phyloP scores from a whole-genome alignment of 2,797 vertebrate species.

The Sebastes trivittatus region DNA sequence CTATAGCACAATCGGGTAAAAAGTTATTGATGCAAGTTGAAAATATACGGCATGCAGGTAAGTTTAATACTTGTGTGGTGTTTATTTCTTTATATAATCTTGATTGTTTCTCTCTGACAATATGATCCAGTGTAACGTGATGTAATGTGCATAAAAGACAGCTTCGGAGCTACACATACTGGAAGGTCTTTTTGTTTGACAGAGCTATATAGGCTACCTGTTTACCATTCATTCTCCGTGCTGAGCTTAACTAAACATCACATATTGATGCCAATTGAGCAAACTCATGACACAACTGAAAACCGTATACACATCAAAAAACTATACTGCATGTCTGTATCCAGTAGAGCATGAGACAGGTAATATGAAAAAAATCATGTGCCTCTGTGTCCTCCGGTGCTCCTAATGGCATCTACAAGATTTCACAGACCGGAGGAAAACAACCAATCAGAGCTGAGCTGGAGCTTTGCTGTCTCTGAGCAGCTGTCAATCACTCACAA shows the following conservation, averaged over 20 bases:
- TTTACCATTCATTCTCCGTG: not conserved
- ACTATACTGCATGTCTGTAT: not conserved
- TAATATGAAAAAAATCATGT: too few species aligned
- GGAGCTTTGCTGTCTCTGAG: too few species aligned
- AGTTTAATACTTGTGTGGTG: not conserved
- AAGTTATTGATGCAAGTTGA: not conserved
- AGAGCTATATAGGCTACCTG: not conserved
- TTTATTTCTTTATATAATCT: not conserved
- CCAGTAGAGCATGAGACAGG: too few species aligned
- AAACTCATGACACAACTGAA: not conserved
- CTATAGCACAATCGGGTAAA: not conserved
- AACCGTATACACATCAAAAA: not conserved
- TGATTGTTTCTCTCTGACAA: not conserved
- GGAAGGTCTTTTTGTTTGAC: not conserved
- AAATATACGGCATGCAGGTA: not conserved
- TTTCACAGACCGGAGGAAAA: too few species aligned
- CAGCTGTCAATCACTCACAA: too few species aligned
- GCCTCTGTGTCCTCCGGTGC: too few species aligned
- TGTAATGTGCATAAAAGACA: too few species aligned
- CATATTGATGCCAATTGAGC: not conserved
- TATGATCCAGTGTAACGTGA: not conserved
- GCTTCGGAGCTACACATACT: not conserved
- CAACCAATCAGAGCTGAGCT: too few species aligned
- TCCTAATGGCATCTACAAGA: too few species aligned
- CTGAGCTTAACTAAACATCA: not conserved